Evolutionary conservation across 2,797 vertebrate species (phyloP).

Genomic region (Myotis daubentonii): DNA sequence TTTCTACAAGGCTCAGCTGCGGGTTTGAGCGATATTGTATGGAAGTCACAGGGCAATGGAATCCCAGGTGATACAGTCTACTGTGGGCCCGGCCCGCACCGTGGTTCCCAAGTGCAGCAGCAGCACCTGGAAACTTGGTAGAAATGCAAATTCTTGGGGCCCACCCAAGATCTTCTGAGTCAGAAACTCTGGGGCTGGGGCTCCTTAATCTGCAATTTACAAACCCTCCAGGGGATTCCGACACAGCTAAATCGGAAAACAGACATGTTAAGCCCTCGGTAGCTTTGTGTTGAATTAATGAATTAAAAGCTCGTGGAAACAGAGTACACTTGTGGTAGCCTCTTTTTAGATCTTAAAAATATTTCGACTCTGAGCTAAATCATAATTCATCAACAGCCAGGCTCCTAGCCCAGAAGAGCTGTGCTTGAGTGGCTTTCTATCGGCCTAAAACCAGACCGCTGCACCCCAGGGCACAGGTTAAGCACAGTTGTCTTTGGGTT

Average conservation of each 20-base stretch:
- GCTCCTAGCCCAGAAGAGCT: not conserved
- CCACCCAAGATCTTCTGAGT: not conserved
- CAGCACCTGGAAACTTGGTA: too few relatives aligned
- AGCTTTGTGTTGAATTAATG: not conserved
- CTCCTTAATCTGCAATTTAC: not conserved
- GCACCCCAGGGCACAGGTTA: not conserved
- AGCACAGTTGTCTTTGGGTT: not conserved
- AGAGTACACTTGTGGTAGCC: not conserved
- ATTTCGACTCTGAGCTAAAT: not conserved
- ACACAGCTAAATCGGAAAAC: not conserved
- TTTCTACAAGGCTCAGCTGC: not conserved
- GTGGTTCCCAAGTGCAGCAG: not conserved
- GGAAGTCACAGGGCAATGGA: not conserved
- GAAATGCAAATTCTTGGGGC: not conserved
- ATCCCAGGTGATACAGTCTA: not conserved
- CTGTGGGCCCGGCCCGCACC: rapidly evolving
- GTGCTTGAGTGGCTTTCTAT: not conserved
- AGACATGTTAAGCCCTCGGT: not conserved
- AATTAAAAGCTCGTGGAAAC: not conserved
- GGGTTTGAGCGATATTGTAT: rapidly evolving
- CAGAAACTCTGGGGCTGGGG: not conserved
- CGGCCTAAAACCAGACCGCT: not conserved
- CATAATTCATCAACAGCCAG: not conserved
- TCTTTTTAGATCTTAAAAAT: slow-evolving; percentile 19
- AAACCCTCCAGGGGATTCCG: not conserved